These are phyloP conservation scores for Spatula clypeata DNA, from an alignment of 2,797 vertebrate species.

Conservation along the genomic window DNA sequence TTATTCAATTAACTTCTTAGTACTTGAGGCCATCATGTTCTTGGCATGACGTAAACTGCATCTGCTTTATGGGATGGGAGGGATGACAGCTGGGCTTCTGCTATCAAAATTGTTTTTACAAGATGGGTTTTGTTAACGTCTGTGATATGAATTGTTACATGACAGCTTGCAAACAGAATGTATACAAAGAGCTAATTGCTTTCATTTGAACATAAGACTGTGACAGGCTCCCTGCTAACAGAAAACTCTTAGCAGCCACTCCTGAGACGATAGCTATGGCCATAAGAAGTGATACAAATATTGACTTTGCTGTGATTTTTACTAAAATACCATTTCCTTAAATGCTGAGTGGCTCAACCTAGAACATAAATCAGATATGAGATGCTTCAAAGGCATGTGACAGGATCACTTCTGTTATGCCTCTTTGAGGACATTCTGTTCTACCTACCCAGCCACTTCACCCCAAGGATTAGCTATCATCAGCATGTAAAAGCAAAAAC, in stretches of 20 bases:
- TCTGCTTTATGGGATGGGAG: background rate
- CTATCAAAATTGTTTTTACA: background rate
- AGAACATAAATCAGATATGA: background rate
- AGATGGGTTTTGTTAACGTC: background rate
- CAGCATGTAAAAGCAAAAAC: background rate
- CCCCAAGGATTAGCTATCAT: background rate
- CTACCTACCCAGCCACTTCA: background rate
- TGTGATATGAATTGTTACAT: background rate
- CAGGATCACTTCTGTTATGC: background rate
- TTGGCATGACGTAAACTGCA: background rate
- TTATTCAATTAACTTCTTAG: background rate
- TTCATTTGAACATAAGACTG: background rate
- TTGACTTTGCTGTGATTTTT: background rate
- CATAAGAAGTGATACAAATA: background rate
- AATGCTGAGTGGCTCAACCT: background rate
- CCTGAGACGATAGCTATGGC: background rate
- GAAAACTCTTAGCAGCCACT: background rate
- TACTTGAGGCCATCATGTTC: background rate
- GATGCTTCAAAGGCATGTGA: background rate
- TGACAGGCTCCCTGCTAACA: background rate
- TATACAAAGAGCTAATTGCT: background rate
- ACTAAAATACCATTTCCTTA: background rate
- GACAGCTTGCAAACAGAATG: slow-evolving; percentile 1
- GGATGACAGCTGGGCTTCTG: background rate
- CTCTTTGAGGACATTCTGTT: background rate